A percentile compares a stretch with the other conserved stretches of the same genome.
Conservation (phyloP, 2,113 vertebrate species). For the Amphiprion percula region DNA sequence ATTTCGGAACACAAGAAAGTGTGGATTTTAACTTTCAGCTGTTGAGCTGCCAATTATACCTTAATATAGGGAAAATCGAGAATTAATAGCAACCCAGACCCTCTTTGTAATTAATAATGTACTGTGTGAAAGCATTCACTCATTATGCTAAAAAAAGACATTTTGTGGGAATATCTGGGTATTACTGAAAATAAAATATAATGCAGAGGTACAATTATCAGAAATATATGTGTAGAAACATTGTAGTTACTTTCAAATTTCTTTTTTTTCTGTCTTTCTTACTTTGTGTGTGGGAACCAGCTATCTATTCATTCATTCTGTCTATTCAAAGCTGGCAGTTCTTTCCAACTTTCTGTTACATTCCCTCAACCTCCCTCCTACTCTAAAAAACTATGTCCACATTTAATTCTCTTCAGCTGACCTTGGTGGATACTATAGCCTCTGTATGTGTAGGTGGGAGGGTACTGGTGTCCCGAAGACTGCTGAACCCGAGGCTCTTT, state of each 20-base stretch:
- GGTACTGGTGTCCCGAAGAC: conserved; percentile 41
- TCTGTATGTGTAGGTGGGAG: conserved; percentile 53
- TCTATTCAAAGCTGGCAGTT: conserved; percentile 4
- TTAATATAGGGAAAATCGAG: background rate
- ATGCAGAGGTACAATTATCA: background rate
- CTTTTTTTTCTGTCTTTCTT: background rate
- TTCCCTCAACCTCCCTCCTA: conserved; percentile 65
- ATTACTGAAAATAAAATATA: no score
- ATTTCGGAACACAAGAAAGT: background rate
- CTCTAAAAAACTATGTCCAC: conserved; percentile 38
- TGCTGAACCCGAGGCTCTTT: conserved; percentile 23
- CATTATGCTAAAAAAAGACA: background rate
- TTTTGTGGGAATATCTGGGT: background rate
- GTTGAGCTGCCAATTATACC: background rate
- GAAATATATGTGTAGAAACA: background rate
- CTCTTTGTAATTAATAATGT: background rate
- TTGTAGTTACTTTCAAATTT: background rate
- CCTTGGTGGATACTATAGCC: conserved; percentile 29
- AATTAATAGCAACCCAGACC: background rate
- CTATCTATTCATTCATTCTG: conserved; percentile 44
- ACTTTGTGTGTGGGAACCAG: conserved; percentile 23
- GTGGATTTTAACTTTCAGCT: background rate
- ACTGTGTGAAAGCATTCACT: no score
- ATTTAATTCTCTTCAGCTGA: conserved; percentile 51
- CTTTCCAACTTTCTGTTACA: conserved; percentile 14